Evolutionary conservation across 2,797 vertebrate genomes (phyloP).

Genomic region (Anguilla megastoma): DNA sequence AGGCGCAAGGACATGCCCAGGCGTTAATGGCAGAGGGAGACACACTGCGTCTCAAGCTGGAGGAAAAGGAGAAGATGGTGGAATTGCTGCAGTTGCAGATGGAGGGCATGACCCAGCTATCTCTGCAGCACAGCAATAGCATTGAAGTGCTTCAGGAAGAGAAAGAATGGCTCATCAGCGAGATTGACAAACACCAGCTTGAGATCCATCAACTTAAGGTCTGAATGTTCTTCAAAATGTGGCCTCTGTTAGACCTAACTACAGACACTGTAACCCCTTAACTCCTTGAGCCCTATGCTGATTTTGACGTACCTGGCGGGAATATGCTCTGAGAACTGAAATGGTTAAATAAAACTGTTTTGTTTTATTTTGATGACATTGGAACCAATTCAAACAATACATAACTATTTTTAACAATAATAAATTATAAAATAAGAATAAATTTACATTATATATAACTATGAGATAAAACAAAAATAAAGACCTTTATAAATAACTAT

Average conservation of each 20-base stretch:
- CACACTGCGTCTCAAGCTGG: slow-evolving; percentile 62
- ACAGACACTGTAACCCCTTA: not conserved
- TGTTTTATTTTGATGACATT: too few relatives aligned
- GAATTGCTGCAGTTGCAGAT: slow-evolving; percentile 67
- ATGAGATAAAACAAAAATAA: too few relatives aligned
- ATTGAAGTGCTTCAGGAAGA: slow-evolving; percentile 67
- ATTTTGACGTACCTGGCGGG: too few relatives aligned
- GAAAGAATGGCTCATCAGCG: slow-evolving; percentile 71
- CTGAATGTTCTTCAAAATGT: not conserved
- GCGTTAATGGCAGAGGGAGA: slow-evolving; percentile 60
- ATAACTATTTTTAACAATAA: too few relatives aligned
- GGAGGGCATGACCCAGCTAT: slow-evolving; percentile 60
- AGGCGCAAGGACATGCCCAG: slow-evolving; percentile 47
- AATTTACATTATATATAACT: too few relatives aligned
- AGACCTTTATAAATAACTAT: too few relatives aligned
- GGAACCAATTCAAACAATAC: too few relatives aligned
- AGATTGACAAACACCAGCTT: slow-evolving; percentile 67
- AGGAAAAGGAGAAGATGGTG: slow-evolving; percentile 67
- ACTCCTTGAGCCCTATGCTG: too few relatives aligned
- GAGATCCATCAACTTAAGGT: slow-evolving; percentile 74
- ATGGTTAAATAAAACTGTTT: too few relatives aligned
- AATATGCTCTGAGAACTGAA: too few relatives aligned
- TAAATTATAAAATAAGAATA: too few relatives aligned
- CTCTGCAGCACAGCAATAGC: slow-evolving; percentile 61
- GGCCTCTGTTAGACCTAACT: not conserved